Evolutionary conservation across 2,888 invertebrate genomes (phyloP), one percentile per base, ranked within the genome.

Genomic region (Folsomia manolachei): DNA sequence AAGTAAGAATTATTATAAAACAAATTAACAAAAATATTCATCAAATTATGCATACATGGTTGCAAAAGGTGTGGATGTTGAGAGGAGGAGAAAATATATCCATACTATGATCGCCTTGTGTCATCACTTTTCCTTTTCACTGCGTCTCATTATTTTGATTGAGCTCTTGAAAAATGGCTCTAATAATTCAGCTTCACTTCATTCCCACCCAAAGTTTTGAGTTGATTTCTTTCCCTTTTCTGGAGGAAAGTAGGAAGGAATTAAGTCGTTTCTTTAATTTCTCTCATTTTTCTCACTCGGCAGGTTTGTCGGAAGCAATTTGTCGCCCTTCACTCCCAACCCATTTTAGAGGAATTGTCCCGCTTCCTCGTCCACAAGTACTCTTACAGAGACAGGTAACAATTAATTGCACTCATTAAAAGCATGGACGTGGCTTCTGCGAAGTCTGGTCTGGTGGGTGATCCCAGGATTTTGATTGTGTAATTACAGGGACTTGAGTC

Each of bases 241-340:
- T n/a, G n/a, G n/a, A n/a, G n/a, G n/a, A n/a, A n/a, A n/a, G n/a
- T n/a, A n/a, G n/a, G n/a, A 14, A 70, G 56, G 11, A 14, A 27
- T 73, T 53, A 53, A 27, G 27, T 56, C 24, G 21, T 26, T 72
- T 63, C 39, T 39, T 66, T 66, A 21, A 21, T 68, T 63, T 24
- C 2, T 4, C 19, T 39, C 26, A 52, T 74, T 70, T 69, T 67
- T 69, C 69, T 79, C 74, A 78, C 81, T 75, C 85, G 85, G 23
- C 84, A 94, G 92, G 91, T 97, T 75, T 97, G 97, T 82, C 88
- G 99, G n/a, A 91, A 98, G 83, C 96, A 99, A 84, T 99, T 99
- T 86, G 94, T 99, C n/a, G 90, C 92, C 0, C 87, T 99, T 11
- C 97, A 99, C 85, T 92, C 91, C 27, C 89, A 95, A 83, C 95